Evolutionary conservation across 2,797 vertebrate species (phyloP), one percentile per base, ranked within the genome.

Genomic region (Betta splendens): DNA sequence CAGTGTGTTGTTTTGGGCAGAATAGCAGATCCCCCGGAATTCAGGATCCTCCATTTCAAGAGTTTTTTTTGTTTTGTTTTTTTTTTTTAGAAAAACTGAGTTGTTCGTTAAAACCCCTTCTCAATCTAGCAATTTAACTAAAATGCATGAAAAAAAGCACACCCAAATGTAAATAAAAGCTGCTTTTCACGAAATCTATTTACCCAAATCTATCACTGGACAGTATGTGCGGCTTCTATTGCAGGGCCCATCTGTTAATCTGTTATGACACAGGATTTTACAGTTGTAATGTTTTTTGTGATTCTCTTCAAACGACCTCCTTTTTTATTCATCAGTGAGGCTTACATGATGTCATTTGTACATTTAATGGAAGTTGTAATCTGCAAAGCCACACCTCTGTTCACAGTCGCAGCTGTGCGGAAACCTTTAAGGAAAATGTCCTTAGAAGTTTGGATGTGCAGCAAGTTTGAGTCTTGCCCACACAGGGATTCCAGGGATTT

Each of bases 11-110:
- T 81, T 69, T 61, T 67, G 66, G 62, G 67, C 83, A 86, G 87
- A 84, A 87, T 91, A 90, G 91, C 90, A 79, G 75, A 91, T 91
- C 89, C 79, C 82, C 80, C 81, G 80, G 53, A 83, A 65, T 72
- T 71, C 71, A 45, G 54, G 86, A 87, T 86, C 84, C 91, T 91
- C 87, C 83, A 91, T 52, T 21, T 5, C 54, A 22, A 54, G 33
- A 5, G 39, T 52, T 77, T 54, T n/a, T n/a, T n/a, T n/a, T n/a
- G n/a, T n/a, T n/a, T n/a, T n/a, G n/a, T n/a, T n/a, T n/a, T n/a
- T n/a, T n/a, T n/a, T n/a, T n/a, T 51, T 31, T 51, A 57, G 39
- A 64, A 64, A 54, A 61, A 52, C 17, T 42, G 43, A 55, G 40
- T 50, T 67, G 45, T 50, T 56, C 68, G 37, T 45, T 55, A 42